Evolutionary conservation across 2,113 vertebrate species (phyloP), one percentile per base, ranked within the genome.

Genomic region (Hassar affinis): DNA sequence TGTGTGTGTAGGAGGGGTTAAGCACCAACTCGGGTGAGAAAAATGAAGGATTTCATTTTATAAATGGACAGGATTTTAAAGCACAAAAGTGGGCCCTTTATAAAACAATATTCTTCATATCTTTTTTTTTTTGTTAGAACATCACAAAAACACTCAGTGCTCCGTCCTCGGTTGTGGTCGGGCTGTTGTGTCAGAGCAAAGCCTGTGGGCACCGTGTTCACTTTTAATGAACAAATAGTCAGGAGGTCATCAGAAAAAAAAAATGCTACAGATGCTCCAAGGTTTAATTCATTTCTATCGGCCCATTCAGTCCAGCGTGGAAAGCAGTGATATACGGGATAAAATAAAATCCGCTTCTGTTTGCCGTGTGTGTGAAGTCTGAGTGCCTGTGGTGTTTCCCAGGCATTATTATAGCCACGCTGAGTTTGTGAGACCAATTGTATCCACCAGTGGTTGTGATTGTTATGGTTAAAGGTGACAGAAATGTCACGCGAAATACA

Each of bases 201-300:
- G 30, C 54, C 80, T 80, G 71, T n/a, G 83, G 82, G 83, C 81
- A 74, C 69, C 30, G 11, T 89, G 89, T 87, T 85, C 76, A 85
- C 79, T 90, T 90, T 85, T 93, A 92, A 89, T 93, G 90, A 91
- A 91, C 88, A 93, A 93, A 92, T 90, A 84, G 92, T 92, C 81
- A 87, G 47, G 71, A 80, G 87, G 86, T 90, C 88, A 89, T 38
- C 59, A 80, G 33, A 86, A 45, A 71, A 86, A 45, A 71, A 71
- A 83, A 85, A 82, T 68, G 51, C 38, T 64, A 30, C 9, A 3
- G n/a, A 30, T 4, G 47, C 88, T 89, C 84, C 86, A 59, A 91
- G 85, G 88, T 92, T 92, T 91, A 92, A 94, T 93, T 91, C 91
- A 93, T 92, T 89, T 90, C 27, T 91, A 91, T 93, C 89, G 78